Evolutionary conservation across 2,797 vertebrate genomes (phyloP).

Genomic region (Tympanoctomys barrerae): DNA sequence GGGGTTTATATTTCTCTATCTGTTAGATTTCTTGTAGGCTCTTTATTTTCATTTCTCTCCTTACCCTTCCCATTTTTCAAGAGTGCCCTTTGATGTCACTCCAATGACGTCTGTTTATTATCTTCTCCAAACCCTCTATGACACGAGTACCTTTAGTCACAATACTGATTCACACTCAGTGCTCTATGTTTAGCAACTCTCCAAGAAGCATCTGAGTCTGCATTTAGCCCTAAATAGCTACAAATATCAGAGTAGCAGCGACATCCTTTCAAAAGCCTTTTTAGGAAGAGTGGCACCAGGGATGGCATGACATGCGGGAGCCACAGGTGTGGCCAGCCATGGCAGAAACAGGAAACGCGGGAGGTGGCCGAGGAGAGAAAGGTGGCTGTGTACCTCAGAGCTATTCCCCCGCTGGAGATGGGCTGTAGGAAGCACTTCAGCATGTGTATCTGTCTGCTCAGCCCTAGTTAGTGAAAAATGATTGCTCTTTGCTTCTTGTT

Average conservation of each 20-base stretch:
- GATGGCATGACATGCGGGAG: background rate
- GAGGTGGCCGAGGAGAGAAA: background rate
- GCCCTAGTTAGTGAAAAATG: conserved; percentile 81
- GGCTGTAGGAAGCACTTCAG: conserved; percentile 74
- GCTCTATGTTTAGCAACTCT: conserved; percentile 67
- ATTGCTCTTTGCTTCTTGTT: conserved; percentile 87
- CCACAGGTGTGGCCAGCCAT: conserved; percentile 55
- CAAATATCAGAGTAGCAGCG: conserved; percentile 65
- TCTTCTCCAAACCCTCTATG: conserved; percentile 39
- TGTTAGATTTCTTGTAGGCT: background rate
- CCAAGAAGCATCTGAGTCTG: conserved; percentile 53
- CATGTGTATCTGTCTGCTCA: conserved; percentile 77
- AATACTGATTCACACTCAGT: conserved; percentile 5
- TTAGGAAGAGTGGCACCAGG: background rate
- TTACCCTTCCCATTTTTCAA: conserved; percentile 22
- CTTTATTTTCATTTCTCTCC: background rate
- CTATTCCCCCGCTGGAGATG: background rate
- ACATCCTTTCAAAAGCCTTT: conserved; percentile 40
- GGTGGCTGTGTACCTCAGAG: rapidly evolving
- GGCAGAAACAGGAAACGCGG: background rate
- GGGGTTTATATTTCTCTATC: background rate
- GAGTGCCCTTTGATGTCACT: conserved; percentile 56
- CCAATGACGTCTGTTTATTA: conserved; percentile 44
- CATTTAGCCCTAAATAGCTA: conserved; percentile 70
- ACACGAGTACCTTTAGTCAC: conserved; percentile 47